Evolutionary conservation across 2,113 vertebrate genomes (phyloP).

Genomic region (Pristiophorus japonicus): DNA sequence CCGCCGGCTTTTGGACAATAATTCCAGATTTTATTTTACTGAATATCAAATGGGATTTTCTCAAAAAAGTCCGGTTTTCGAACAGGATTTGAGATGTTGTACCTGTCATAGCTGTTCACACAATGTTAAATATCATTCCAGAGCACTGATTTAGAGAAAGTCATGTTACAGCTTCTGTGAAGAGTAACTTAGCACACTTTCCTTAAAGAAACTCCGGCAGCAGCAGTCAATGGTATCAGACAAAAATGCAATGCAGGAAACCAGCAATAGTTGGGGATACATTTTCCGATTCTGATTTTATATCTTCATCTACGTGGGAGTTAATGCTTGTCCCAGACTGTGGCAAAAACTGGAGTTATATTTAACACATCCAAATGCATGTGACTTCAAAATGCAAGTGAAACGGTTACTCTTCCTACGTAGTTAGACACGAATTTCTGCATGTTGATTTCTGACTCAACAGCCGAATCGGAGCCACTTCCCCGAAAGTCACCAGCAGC

Average conservation of each 20-base stretch:
- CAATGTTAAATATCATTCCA: not conserved
- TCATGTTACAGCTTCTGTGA: too few relatives aligned
- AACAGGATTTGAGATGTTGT: too few relatives aligned
- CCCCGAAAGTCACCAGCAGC: not conserved
- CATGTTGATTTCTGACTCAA: not conserved
- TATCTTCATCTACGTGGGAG: not conserved
- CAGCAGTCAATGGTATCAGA: not conserved
- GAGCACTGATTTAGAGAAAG: not conserved
- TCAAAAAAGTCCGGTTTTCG: too few relatives aligned
- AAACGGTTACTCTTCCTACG: not conserved
- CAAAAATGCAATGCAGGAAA: not conserved
- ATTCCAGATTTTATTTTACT: too few relatives aligned
- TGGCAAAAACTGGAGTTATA: not conserved
- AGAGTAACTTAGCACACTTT: not conserved
- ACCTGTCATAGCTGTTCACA: not conserved
- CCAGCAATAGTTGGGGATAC: not conserved
- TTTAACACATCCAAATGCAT: not conserved
- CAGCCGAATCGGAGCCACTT: not conserved
- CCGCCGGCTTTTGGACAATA: too few relatives aligned
- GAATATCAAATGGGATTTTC: too few relatives aligned
- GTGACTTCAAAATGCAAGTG: too few relatives aligned
- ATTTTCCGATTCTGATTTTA: not conserved
- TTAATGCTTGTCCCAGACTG: not conserved
- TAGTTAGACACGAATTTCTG: not conserved
- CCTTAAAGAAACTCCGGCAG: not conserved